Percentiles rank a stretch among this genome's conserved stretches.
Evolutionary conservation across 2,797 vertebrate genomes (phyloP).

Genomic region (Nyctalus aviator): DNA sequence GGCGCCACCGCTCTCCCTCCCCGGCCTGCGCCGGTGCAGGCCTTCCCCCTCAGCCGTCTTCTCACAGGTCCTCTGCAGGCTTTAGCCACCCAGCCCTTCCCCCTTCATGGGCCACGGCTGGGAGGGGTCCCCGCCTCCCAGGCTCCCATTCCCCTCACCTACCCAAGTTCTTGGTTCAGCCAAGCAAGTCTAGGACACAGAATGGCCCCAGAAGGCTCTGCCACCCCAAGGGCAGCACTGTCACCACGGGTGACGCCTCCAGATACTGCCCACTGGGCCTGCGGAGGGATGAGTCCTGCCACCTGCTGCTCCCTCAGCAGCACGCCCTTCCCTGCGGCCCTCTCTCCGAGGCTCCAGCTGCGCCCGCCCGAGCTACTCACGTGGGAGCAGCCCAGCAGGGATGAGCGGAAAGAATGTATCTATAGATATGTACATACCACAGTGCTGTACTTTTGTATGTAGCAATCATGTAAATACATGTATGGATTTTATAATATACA

Average conservation of each 20-base stretch:
- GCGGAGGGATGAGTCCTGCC: slow-evolving; percentile 53
- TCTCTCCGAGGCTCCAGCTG: not conserved
- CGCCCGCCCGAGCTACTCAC: too few species aligned
- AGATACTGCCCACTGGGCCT: slow-evolving; percentile 58
- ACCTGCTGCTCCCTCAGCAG: slow-evolving; percentile 63
- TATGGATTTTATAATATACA: slow-evolving; percentile 90
- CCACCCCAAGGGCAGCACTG: not conserved
- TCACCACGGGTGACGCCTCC: not conserved
- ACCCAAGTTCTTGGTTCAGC: slow-evolving; percentile 1
- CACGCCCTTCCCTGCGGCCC: slow-evolving; percentile 31
- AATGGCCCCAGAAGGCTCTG: slow-evolving; percentile 20
- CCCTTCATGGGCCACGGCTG: not conserved
- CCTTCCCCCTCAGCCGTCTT: not conserved
- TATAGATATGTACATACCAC: slow-evolving; percentile 89
- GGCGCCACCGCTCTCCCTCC: not conserved
- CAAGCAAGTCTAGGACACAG: slow-evolving; percentile 35
- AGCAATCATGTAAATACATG: slow-evolving; percentile 90
- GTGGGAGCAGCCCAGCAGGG: slow-evolving; percentile 87
- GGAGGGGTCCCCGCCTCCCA: not conserved
- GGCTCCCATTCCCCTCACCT: not conserved
- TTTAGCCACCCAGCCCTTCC: not conserved
- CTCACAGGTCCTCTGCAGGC: not conserved
- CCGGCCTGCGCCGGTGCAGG: not conserved
- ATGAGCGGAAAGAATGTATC: slow-evolving; percentile 88
- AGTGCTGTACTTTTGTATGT: slow-evolving; percentile 91